Percentiles rank a stretch among this genome's conserved stretches.
Evolutionary conservation across 2,888 invertebrate species (phyloP).

Genomic region (Brassicogethes aeneus): DNA sequence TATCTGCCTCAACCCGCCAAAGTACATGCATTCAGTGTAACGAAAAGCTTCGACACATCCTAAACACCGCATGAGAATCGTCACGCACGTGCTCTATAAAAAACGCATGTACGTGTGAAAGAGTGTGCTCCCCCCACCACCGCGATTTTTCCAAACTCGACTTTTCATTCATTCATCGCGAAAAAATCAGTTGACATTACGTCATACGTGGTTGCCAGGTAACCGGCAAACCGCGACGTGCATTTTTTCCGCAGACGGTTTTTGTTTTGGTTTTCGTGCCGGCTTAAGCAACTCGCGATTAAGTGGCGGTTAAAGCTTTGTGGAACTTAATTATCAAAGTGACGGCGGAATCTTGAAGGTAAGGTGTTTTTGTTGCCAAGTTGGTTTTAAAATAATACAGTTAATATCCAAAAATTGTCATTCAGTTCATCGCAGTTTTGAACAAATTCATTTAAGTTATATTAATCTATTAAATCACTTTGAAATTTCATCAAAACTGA

Average conservation of each 20-base stretch:
- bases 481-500: too few relatives aligned
- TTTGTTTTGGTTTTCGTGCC: slow-evolving; percentile 1
- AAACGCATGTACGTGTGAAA: slow-evolving; percentile 2
- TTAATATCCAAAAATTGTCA: too few relatives aligned
- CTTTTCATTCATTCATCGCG: slow-evolving; percentile 47
- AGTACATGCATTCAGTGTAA: too few relatives aligned
- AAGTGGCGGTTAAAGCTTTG: background rate
- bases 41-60: background rate
- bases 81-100: background rate
- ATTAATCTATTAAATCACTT: too few relatives aligned
- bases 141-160: slow-evolving; percentile 44
- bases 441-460: too few relatives aligned
- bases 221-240: slow-evolving; percentile 26
- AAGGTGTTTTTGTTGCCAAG: too few relatives aligned
- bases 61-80: background rate
- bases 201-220: slow-evolving; percentile 39
- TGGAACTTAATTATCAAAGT: too few relatives aligned
- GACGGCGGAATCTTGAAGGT: too few relatives aligned
- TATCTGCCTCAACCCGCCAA: background rate
- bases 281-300: too few relatives aligned
- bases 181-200: slow-evolving; percentile 41
- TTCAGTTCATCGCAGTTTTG: too few relatives aligned
- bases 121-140: slow-evolving; percentile 40
- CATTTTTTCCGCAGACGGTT: slow-evolving; percentile 9
- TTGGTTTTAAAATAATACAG: too few relatives aligned